Evolutionary conservation across 2,113 vertebrate species (phyloP).

Genomic region (Muntiacus muntjak): DNA sequence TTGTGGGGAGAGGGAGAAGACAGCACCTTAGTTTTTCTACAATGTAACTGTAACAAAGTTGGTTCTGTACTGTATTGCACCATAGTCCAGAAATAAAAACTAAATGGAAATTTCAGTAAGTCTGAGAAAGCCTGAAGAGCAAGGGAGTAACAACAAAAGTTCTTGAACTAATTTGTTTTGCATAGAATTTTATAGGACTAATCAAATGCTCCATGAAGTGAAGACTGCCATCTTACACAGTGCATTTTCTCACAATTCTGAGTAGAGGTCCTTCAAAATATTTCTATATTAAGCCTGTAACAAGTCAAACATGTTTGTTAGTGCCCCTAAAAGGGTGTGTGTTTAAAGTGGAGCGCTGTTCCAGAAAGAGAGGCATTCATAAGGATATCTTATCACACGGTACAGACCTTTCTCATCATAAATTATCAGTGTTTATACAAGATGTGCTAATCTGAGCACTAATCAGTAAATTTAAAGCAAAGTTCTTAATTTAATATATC

Average conservation of each 20-base stretch:
- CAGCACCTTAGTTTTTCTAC: constrained; percentile 62
- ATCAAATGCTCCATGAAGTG: neutral
- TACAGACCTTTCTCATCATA: constrained; percentile 2
- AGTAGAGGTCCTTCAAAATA: constrained; percentile 44
- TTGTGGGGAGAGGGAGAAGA: neutral
- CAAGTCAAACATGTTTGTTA: neutral
- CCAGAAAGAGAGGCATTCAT: neutral
- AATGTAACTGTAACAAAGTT: constrained; percentile 36
- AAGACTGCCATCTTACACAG: neutral
- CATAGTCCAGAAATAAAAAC: constrained; percentile 53
- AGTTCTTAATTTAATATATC: constrained; percentile 6
- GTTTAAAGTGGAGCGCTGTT: neutral
- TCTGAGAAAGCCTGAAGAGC: constrained; percentile 11
- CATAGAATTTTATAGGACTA: constrained; percentile 51
- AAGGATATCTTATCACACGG: neutral
- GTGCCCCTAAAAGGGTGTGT: neutral
- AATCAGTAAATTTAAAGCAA: constrained; percentile 26
- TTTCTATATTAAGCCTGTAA: neutral
- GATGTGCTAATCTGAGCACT: neutral
- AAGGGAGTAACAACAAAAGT: neutral
- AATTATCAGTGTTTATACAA: constrained; percentile 11
- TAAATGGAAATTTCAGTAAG: constrained; percentile 28
- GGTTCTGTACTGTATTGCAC: constrained; percentile 49
- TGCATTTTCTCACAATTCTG: constrained; percentile 34
- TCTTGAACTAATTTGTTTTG: constrained; percentile 37